phyloP scores from a whole-genome alignment of 1,140 invertebrate genomes.

The Cataglyphis hispanica region DNA sequence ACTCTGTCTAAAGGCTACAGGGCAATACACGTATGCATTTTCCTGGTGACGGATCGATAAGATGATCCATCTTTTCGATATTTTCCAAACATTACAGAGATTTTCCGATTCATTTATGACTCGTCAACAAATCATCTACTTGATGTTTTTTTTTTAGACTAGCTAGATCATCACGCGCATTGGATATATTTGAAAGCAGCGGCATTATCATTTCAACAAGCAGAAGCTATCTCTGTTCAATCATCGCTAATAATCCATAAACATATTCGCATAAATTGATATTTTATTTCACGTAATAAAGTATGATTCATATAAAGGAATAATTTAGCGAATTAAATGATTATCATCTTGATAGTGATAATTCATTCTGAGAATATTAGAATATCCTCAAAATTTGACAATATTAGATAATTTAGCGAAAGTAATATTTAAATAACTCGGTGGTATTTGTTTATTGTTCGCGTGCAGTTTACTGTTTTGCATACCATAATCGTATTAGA shows the following conservation, averaged over 20 bases:
- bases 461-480: slow-evolving; percentile 1
- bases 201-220: slow-evolving; percentile 60
- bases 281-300: slow-evolving; percentile 18
- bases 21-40: neutral
- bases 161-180: slow-evolving; percentile 7
- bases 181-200: slow-evolving; percentile 53
- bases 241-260: slow-evolving; percentile 43
- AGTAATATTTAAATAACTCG: neutral
- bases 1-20: slow-evolving; percentile 38
- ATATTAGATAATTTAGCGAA: slow-evolving; percentile 28
- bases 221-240: neutral
- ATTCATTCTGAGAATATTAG: neutral
- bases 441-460: neutral
- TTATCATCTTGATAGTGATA: neutral
- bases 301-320: slow-evolving; percentile 11
- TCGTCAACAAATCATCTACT: slow-evolving; percentile 59
- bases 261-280: slow-evolving; percentile 40
- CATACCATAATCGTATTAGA: slow-evolving; percentile 4
- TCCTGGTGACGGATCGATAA: slow-evolving; percentile 53
- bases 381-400: neutral
- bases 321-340: slow-evolving; percentile 46
- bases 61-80: slow-evolving; percentile 60
- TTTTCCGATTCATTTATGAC: slow-evolving; percentile 48
- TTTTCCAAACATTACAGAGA: slow-evolving; percentile 31
- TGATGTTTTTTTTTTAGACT: slow-evolving; percentile 56